Base-by-base conservation (phyloP, 1,140 invertebrate genomes). In the Bombus difficillimus region DNA sequence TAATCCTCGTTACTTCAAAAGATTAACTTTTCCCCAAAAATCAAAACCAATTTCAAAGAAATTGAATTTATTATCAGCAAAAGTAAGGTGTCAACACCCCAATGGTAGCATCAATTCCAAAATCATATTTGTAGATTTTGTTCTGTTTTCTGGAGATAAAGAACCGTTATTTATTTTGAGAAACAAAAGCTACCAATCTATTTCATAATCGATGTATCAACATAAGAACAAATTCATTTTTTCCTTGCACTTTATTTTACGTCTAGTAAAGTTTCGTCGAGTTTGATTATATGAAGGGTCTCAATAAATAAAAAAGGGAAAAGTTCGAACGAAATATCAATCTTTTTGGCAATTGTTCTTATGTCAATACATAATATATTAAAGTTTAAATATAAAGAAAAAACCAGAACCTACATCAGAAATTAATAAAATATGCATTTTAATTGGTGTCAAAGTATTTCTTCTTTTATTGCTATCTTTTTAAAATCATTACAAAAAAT, bases 1-100 rank as follows among this genome's bases (percentile, higher is more conserved):
- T 95, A 95, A 95, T 95, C 94, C 93, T 95, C 94, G 95, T 95
- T 95, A 94, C 93, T 95, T 95, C 91, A 95, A 93, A 91, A 92
- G 90, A 92, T 86, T 91, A 93, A 93, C 92, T 88, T 92, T 91
- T 92, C 88, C 83, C 81, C 89, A 92, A 76, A 79, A 18, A 77
- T 90, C 82, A 90, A 90, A 87, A 83, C n/a, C 78, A 90, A 83
- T 90, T 80, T 88, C 64, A 82, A 85, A 74, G 53, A 68, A 82
- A 80, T 77, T 90, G 57, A 78, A 83, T 68, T 43, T 83, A 82
- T 68, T 82, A 59, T 88, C 69, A 71, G 68, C 47, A 41, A 62
- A 81, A 80, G 2, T 57, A 47, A 59, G 69, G 10, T 80, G 15
- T 68, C 25, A 77, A 62, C 47, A 53, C 32, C 64, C 73, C 73